Evolutionary conservation across 2,113 vertebrate species (phyloP), one percentile per base, ranked within the genome.

Genomic region (Acanthisitta chloris): DNA sequence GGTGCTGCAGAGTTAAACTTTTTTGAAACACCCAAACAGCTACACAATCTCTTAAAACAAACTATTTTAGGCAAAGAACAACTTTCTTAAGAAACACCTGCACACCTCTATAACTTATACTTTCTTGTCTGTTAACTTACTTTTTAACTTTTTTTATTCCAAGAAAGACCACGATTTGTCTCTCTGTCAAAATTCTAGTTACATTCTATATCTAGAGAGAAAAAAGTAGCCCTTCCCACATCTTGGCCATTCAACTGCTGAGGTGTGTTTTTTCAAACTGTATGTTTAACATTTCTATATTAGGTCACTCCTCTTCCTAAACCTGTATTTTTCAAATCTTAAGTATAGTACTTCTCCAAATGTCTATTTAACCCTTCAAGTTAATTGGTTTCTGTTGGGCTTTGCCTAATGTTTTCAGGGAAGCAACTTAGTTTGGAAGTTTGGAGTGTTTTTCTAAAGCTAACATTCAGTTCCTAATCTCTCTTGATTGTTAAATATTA

Each of bases 401-500:
- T 92, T 82, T 88, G 59, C 24, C 62, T 89, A 73, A 81, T 92
- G 66, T 94, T 94, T 96, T 92, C 15, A 12, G 49, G 52, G 57
- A 92, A 81, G 36, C 15, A 89, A 52, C 49, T 94, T 72, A 77
- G 94, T 66, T 85, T 94, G 91, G 74, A 94, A 89, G 80, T 92
- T 79, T 89, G 2, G 38, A 96, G 87, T 94, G 93, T 46, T 95
- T 96, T 93, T 70, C 92, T 93, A 94, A 92, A 89, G 89, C 77
- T 86, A 96, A 96, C 92, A 86, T 93, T 95, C 58, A 77, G 49
- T 84, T 83, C 66, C 67, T 96, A 86, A 96, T 90, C 91, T 92
- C 80, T 84, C 55, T 77, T 66, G 54, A 89, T 91, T 85, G 91
- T 95, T 96, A 97, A 97, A 96, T 90, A 95, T 96, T 96, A 96